Evolutionary conservation across 2,113 vertebrate genomes (phyloP).

Genomic region (Dromaius novaehollandiae): DNA sequence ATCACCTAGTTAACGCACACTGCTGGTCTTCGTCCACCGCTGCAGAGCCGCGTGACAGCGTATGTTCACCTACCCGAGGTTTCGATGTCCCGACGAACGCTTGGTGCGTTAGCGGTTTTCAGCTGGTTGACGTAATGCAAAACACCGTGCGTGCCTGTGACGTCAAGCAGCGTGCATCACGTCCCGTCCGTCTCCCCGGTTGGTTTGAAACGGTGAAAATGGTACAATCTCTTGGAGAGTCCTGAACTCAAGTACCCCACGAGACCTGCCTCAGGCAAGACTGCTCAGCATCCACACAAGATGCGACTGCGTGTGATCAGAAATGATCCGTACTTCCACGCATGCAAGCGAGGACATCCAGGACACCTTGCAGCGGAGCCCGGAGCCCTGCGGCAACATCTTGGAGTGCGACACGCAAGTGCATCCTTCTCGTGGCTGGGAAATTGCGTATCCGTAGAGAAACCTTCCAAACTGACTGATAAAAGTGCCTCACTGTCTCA

Average conservation of each 20-base stretch:
- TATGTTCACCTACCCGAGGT: not conserved
- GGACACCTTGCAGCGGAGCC: too few relatives aligned
- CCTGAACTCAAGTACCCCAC: not conserved
- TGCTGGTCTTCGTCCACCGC: not conserved
- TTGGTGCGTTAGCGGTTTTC: not conserved
- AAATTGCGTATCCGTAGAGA: not conserved
- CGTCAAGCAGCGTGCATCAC: not conserved
- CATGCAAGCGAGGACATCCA: too few relatives aligned
- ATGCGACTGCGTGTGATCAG: not conserved
- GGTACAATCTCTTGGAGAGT: not conserved
- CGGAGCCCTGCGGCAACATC: too few relatives aligned
- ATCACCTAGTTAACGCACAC: not conserved
- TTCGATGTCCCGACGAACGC: not conserved
- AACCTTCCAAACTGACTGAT: fast-evolving
- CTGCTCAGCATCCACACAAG: not conserved
- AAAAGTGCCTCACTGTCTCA: not conserved
- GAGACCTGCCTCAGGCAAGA: not conserved
- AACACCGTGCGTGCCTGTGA: not conserved
- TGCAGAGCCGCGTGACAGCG: not conserved
- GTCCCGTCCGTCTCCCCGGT: not conserved
- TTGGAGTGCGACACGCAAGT: too few relatives aligned
- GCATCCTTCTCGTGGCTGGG: not conserved
- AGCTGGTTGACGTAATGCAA: not conserved
- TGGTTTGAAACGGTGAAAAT: not conserved
- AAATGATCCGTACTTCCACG: not conserved